Evolutionary conservation across 2,888 invertebrate species (phyloP), one percentile per base, ranked within the genome.

Genomic region (Sturmia bella): DNA sequence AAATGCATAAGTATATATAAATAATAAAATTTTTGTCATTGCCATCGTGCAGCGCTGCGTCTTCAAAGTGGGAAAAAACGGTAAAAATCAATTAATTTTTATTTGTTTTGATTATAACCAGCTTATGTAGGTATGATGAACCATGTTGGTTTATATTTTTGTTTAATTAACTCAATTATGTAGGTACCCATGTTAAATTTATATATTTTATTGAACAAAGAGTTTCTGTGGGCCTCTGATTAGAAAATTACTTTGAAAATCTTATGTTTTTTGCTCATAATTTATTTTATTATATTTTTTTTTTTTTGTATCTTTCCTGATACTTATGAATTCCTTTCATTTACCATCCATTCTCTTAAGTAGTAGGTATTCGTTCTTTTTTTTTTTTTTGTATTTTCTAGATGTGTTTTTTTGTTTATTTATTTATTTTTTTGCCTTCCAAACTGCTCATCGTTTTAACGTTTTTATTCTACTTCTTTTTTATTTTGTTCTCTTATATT

Each of bases 31-130:
- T 54, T 64, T 77, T 77, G 77, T 69, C 74, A 59, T 72, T 76
- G 72, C 61, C 66, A 52, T 70, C 59, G 45, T 68, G 39, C 70
- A 59, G 45, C 24, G 43, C 52, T 15, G 57, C 45, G 43, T 72
- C 52, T 72, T 13, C 17, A 64, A 57, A 48, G 59, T 45, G 43
- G 54, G 32, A 74, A 27, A 54, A 82, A 59, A 78, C 54, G 74
- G 82, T 82, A 82, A 82, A 82, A 82, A 82, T 82, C 82, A 74
- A 82, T 82, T 63, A 17, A 73, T 73, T 63, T n/a, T 69, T 7
- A n/a, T 78, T 59, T 43, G 21, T 54, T 61, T 69, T 6, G 9
- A 48, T 50, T 64, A 43, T 15, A 24, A 48, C 11, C 43, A 57
- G 7, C n/a, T 66, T 57, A 27, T 3, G 0, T 27, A 57, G 27